phyloP scores from a whole-genome alignment of 1,140 invertebrate species.

The Cephus cinctus region DNA sequence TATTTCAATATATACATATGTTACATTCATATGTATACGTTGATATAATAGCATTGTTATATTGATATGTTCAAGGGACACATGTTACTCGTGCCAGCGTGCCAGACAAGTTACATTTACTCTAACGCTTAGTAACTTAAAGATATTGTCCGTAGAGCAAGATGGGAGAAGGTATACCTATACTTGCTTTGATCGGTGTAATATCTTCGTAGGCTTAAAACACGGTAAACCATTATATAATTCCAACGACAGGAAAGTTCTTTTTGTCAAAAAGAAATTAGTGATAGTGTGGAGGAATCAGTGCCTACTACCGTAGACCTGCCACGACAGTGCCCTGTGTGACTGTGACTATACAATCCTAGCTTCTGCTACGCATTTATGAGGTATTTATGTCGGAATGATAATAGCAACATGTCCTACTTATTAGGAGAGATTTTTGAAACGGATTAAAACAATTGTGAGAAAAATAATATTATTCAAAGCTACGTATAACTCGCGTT shows the following conservation, averaged over 20 bases:
- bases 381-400: constrained; percentile 59
- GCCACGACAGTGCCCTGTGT: constrained; percentile 56
- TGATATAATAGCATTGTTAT: too few relatives aligned
- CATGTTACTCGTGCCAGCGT: too few relatives aligned
- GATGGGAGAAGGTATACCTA: constrained; percentile 56
- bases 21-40: too few relatives aligned
- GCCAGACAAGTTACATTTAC: too few relatives aligned
- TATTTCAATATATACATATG: too few relatives aligned
- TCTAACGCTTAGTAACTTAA: too few relatives aligned
- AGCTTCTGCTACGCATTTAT: constrained; percentile 56
- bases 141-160: constrained; percentile 44
- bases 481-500: too few relatives aligned
- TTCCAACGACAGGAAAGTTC: constrained; percentile 44
- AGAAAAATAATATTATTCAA: too few relatives aligned
- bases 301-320: constrained; percentile 56
- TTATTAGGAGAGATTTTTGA: constrained; percentile 29
- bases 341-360: constrained; percentile 57
- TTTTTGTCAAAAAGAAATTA: constrained; percentile 48
- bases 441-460: too few relatives aligned
- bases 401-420: constrained; percentile 51
- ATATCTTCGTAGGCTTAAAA: constrained; percentile 35
- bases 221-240: constrained; percentile 30
- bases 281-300: constrained; percentile 54
- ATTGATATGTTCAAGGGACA: too few relatives aligned
- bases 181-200: constrained; percentile 48